phyloP scores from a whole-genome alignment of 2,797 vertebrate genomes.

The Microhierax caerulescens region DNA sequence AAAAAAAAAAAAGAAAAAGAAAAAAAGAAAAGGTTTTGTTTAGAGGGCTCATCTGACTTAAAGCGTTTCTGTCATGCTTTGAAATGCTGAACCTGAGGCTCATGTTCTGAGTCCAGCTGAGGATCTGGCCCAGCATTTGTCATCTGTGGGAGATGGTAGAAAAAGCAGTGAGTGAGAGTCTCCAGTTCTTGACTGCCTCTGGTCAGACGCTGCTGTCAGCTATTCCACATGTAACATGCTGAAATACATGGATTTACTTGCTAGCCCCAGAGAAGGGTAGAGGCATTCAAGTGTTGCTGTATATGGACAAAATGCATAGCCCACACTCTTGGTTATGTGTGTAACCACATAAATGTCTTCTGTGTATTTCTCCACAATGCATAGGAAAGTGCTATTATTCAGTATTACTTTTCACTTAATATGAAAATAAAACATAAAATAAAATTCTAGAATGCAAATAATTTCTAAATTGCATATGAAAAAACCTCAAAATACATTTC shows the following conservation, averaged over 20 bases:
- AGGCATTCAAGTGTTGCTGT: neutral
- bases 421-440: neutral
- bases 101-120: constrained; percentile 16
- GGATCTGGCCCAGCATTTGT: neutral
- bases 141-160: neutral
- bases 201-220: constrained; percentile 7
- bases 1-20: neutral
- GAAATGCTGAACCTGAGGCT: constrained; percentile 46
- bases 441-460: neutral
- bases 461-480: neutral
- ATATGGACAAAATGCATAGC: neutral
- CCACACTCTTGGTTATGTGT: neutral
- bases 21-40: neutral
- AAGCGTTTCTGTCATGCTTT: constrained; percentile 31
- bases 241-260: neutral
- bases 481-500: neutral
- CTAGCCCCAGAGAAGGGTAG: neutral
- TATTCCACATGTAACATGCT: neutral
- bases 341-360: neutral
- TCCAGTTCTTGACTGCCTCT: neutral
- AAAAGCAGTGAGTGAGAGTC: neutral
- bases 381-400: neutral
- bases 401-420: neutral
- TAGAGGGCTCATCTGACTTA: constrained; percentile 11
- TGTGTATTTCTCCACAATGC: neutral